Evolutionary conservation across 2,888 invertebrate genomes (phyloP), one percentile per base, ranked within the genome.

Genomic region (Lasioglossum villosulum): DNA sequence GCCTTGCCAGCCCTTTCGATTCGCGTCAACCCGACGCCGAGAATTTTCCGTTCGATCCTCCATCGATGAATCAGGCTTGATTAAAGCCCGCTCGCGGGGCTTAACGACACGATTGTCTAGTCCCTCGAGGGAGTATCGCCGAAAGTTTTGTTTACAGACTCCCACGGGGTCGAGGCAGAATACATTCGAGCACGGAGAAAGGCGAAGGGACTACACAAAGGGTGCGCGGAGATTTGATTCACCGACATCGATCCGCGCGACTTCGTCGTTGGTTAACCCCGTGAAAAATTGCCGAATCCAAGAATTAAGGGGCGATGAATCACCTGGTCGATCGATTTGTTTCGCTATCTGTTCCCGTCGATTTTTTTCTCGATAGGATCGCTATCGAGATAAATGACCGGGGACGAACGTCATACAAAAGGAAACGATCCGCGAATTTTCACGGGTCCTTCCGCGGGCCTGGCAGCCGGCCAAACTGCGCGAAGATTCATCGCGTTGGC

Each of bases 221-320:
- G 12, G 12, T 4, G 4, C 37, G 10, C 37, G 19, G 12, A 39
- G n/a, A 34, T 68, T 68, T 10, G 34, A 68, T 68, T 39, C 23
- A 34, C 8, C 66, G 66, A 66, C 34, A 66, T 66, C 34, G 34
- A 66, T 37, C n/a, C n/a, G 19, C 23, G 30, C 70, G 42, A n/a
- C 4, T 39, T n/a, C 42, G 39, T 78, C 71, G 75, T 37, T 52
- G 63, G 52, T 80, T 80, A 70, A 34, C n/a, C n/a, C 39, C 39
- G 48, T 74, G 84, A 86, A 80, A 84, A 84, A 84, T 83, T 66
- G 63, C 3, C 78, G 66, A 27, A 30, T 27, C 56, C 45, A n/a
- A 75, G 74, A 75, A 77, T 86, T 68, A 73, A 85, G 81, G 34
- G 48, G 23, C 72, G 63, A 81, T 85, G 75, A 75, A 85, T 78